Evolutionary conservation across 2,113 vertebrate species (phyloP), one percentile per base, ranked within the genome.

Genomic region (Cololabis saira): DNA sequence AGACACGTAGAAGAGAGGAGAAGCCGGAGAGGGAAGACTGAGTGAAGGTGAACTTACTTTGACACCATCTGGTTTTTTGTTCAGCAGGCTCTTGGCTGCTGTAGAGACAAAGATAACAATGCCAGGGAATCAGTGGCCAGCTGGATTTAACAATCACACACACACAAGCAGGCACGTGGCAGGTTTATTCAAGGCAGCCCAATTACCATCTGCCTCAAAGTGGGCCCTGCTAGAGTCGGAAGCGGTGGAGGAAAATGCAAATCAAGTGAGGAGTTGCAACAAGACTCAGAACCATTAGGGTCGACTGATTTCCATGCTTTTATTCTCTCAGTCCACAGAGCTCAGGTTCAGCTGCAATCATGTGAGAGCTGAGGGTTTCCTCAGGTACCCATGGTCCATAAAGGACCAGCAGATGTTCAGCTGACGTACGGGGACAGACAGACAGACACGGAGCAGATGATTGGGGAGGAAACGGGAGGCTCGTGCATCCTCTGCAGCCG

Each of bases 11-110:
- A 17, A 17, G 17, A 11, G 7, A 47, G 45, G 13, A 47, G 10
- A 22, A 18, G n/a, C 19, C 37, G 18, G 18, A 41, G 47, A 37
- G 59, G 22, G 17, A 57, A 44, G n/a, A 48, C 2, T 0, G 42
- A 37, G 4, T 3, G 37, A 49, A 37, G 30, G 8, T 22, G 43
- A 62, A 92, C 95, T 87, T 94, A 98, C 97, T 95, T 98, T 98
- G 72, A 98, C 95, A 68, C 97, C 95, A 77, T 98, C 97, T 0
- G 96, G 88, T 65, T 98, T 98, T 91, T 98, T 94, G 84, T 92
- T 96, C 92, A 97, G 91, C 81, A 98, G 93, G 89, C 96, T 98
- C 91, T 95, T 97, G 89, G 95, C 96, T 96, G 94, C 95, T 96
- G 93, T 82, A 79, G 0, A 67, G 83, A 74, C 78, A 82, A 72